These are phyloP conservation scores for Collichthys lucidus DNA, from an alignment of 2,113 vertebrate genomes.

Conservation along the genomic window DNA sequence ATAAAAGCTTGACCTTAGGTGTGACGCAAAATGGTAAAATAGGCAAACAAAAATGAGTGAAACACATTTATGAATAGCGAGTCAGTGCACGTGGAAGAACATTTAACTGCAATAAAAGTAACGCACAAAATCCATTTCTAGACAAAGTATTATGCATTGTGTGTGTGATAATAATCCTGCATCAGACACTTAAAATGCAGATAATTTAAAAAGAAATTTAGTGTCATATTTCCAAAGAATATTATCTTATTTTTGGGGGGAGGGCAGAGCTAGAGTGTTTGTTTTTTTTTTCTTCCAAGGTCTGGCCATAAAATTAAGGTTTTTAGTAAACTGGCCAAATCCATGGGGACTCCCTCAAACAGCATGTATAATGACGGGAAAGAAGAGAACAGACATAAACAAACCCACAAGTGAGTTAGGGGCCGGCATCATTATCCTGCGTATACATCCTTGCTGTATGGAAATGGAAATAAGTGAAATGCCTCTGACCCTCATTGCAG, in stretches of 20 bases:
- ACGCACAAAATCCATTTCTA: background rate
- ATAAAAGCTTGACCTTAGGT: constrained; percentile 14
- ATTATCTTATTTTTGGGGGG: background rate
- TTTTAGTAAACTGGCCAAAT: constrained; percentile 87
- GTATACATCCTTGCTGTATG: constrained; percentile 86
- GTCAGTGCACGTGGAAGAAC: background rate
- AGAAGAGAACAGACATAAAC: constrained; percentile 90
- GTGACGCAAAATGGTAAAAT: constrained; percentile 25
- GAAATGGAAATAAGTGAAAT: constrained; percentile 69
- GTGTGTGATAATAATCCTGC: background rate
- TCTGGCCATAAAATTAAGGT: constrained; percentile 84
- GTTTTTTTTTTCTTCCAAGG: constrained; percentile 47
- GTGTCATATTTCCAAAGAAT: constrained; percentile 29
- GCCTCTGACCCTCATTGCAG: constrained; percentile 42
- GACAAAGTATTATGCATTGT: background rate
- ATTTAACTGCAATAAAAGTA: background rate
- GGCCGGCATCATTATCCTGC: constrained; percentile 89
- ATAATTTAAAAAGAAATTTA: constrained; percentile 36
- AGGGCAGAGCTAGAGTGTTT: constrained; percentile 40
- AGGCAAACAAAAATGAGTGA: constrained; percentile 1
- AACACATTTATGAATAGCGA: background rate
- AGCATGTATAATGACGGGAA: constrained; percentile 91
- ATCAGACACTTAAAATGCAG: constrained; percentile 18
- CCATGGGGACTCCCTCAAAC: constrained; percentile 90
- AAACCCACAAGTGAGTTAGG: constrained; percentile 88